phyloP scores from a whole-genome alignment of 2,797 vertebrate genomes.

The Dicrostonyx torquatus region DNA sequence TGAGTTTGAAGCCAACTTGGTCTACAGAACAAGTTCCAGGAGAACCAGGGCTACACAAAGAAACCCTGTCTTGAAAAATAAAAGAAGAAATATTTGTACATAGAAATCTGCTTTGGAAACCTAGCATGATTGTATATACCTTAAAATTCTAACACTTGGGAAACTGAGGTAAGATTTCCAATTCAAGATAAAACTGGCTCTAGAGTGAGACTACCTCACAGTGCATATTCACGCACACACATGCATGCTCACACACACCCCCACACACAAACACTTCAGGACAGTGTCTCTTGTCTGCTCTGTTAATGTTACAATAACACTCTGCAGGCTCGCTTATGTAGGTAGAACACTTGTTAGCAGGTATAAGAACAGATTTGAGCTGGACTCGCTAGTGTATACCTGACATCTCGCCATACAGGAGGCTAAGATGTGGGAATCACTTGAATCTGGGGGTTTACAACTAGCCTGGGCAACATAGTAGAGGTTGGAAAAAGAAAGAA shows the following conservation, averaged over 20 bases:
- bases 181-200: neutral
- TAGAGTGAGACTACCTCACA: neutral
- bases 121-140: neutral
- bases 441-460: neutral
- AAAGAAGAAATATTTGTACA: neutral
- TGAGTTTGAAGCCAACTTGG: neutral
- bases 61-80: neutral
- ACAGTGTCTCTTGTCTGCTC: neutral
- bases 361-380: neutral
- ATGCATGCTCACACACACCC: neutral
- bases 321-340: neutral
- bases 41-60: neutral
- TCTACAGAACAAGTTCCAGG: neutral
- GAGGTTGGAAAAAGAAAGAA: neutral
- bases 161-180: neutral
- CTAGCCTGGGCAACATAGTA: too few relatives aligned
- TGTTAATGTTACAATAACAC: neutral
- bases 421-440: neutral
- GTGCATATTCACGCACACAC: neutral
- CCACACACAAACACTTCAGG: neutral
- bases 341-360: neutral
- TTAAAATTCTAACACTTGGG: neutral
- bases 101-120: neutral
- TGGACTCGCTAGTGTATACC: too few relatives aligned
- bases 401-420: too few relatives aligned